Conservation (phyloP, 2,888 invertebrate genomes). For the Chironomus riparius region DNA sequence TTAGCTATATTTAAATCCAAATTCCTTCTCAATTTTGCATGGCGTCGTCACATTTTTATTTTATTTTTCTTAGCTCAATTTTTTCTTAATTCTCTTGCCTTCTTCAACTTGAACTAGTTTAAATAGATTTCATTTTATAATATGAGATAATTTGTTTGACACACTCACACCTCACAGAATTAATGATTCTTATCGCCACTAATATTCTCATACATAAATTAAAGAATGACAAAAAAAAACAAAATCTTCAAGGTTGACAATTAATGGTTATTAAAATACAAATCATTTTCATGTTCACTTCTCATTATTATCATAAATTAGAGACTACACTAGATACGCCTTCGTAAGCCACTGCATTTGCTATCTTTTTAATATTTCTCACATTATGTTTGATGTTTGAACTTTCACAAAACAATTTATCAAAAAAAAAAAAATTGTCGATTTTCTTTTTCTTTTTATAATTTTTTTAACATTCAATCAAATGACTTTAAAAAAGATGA, state of each 20-base stretch:
- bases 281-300: not conserved
- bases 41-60: not conserved
- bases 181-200: not conserved
- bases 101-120: not conserved
- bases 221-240: not conserved
- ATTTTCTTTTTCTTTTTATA: not conserved
- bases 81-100: not conserved
- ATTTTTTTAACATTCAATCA: not conserved
- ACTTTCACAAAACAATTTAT: conserved; percentile 13
- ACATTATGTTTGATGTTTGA: not conserved
- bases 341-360: not conserved
- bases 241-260: too few relatives aligned
- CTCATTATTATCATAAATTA: not conserved
- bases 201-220: not conserved
- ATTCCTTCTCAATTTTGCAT: not conserved
- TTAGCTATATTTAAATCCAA: not conserved
- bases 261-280: too few relatives aligned
- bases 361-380: not conserved
- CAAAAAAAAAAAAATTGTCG: not conserved
- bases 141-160: not conserved
- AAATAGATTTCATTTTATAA: not conserved
- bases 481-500: not conserved
- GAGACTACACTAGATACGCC: not conserved
- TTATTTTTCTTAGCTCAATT: not conserved
- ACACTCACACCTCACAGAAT: not conserved